A percentile compares a stretch with the other conserved stretches of the same genome.
Evolutionary conservation across 2,888 invertebrate species (phyloP).

Genomic region (Pammene fasciana): DNA sequence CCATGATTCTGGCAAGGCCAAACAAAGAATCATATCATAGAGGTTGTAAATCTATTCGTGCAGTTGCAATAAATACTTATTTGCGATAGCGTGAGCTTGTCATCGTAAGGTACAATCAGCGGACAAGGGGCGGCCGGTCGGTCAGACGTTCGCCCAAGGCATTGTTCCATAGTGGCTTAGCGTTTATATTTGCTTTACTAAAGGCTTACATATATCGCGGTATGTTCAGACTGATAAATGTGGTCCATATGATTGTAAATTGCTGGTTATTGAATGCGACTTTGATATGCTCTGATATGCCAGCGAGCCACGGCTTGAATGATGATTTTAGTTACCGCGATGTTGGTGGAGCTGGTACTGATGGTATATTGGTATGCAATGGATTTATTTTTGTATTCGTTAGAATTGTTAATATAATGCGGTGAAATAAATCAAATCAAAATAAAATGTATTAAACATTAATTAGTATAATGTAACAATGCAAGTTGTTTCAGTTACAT

Average conservation of each 20-base stretch:
- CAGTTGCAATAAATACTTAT: constrained; percentile 79
- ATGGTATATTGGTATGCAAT: constrained; percentile 38
- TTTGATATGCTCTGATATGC: constrained; percentile 48
- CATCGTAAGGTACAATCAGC: constrained; percentile 81
- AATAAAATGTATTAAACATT: too few species aligned
- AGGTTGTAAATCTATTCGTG: constrained; percentile 57
- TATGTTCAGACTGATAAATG: constrained; percentile 59
- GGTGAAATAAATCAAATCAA: constrained; percentile 4
- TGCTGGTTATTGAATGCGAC: constrained; percentile 60
- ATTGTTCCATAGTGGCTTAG: constrained; percentile 68
- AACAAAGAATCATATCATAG: constrained; percentile 45
- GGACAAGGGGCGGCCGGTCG: constrained; percentile 64
- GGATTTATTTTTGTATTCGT: constrained; percentile 20
- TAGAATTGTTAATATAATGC: constrained; percentile 30
- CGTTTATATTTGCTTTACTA: constrained; percentile 57
- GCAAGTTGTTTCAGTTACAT: too few species aligned
- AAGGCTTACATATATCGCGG: constrained; percentile 47
- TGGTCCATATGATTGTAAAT: constrained; percentile 64
- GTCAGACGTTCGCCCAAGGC: constrained; percentile 65
- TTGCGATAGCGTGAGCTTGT: constrained; percentile 76
- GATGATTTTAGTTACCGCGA: constrained; percentile 46
- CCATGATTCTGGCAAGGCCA: constrained; percentile 19
- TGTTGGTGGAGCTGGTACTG: constrained; percentile 36
- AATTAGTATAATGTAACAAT: too few species aligned
- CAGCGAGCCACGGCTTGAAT: constrained; percentile 44